Evolutionary conservation across 2,113 vertebrate species (phyloP).

Genomic region (Cebus imitator): DNA sequence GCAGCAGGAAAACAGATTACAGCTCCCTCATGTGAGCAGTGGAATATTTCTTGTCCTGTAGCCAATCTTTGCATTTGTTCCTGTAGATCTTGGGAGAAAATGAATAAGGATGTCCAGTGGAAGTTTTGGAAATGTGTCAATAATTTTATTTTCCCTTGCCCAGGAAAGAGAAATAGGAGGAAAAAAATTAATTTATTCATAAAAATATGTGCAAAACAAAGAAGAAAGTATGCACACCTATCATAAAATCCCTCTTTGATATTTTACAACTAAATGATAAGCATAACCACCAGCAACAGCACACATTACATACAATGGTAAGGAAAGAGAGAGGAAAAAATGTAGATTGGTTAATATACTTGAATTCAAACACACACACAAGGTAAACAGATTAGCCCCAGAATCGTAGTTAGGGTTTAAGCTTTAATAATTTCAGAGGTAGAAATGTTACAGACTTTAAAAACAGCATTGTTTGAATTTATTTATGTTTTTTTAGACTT

Average conservation of each 20-base stretch:
- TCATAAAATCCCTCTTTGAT: neutral
- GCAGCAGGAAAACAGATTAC: conserved; percentile 73
- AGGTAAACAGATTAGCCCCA: neutral
- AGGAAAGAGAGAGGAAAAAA: neutral
- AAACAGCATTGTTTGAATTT: neutral
- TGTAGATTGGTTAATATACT: neutral
- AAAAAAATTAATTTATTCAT: neutral
- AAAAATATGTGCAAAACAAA: neutral
- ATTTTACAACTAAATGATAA: neutral
- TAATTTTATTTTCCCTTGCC: neutral
- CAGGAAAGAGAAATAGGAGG: neutral
- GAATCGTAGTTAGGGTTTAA: neutral
- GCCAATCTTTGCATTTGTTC: conserved; percentile 4
- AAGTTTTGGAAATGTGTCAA: neutral
- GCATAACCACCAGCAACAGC: neutral
- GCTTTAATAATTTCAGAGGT: conserved; percentile 11
- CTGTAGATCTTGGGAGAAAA: neutral
- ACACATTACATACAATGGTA: neutral
- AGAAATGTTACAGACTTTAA: neutral
- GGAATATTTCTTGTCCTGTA: neutral
- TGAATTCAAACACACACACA: neutral
- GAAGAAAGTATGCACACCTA: neutral
- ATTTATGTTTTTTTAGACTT: neutral
- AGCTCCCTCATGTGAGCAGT: conserved; percentile 61
- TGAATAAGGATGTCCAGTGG: neutral